Evolutionary conservation across 1,140 invertebrate genomes (phyloP).

Genomic region (Ridgeia piscesae): DNA sequence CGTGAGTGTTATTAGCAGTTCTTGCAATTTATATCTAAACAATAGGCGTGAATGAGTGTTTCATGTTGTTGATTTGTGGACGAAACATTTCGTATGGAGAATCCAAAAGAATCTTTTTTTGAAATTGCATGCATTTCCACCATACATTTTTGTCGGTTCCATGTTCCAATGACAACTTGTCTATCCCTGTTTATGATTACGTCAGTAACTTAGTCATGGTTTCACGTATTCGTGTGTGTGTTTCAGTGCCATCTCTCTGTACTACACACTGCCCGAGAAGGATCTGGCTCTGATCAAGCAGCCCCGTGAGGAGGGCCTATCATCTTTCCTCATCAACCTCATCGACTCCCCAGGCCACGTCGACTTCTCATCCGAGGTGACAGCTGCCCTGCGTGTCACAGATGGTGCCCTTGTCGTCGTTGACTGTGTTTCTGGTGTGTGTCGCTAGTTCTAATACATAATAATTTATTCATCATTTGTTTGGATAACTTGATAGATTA

Average conservation of each 20-base stretch:
- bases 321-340: conserved; percentile 98
- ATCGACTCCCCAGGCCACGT: conserved; percentile 99
- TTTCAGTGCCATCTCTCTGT: conserved; percentile 94
- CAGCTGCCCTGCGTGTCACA: conserved; percentile 96
- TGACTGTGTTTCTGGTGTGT: conserved; percentile 95
- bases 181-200: background rate
- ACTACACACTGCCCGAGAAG: conserved; percentile 91
- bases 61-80: too few relatives aligned
- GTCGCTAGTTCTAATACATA: background rate
- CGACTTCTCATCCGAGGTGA: conserved; percentile 99
- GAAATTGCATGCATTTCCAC: too few relatives aligned
- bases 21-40: background rate
- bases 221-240: background rate
- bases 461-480: background rate
- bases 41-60: background rate
- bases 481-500: background rate
- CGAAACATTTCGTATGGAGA: too few relatives aligned
- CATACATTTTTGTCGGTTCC: too few relatives aligned
- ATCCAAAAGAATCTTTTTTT: background rate
- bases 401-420: conserved; percentile 98
- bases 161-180: too few relatives aligned
- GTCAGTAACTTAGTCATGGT: background rate
- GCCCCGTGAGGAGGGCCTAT: conserved; percentile 68
- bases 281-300: conserved; percentile 90
- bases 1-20: conserved; percentile 58